These are phyloP conservation scores for Azorinus chamasolen DNA, from an alignment of 2,888 invertebrate genomes.

Conservation along the genomic window DNA sequence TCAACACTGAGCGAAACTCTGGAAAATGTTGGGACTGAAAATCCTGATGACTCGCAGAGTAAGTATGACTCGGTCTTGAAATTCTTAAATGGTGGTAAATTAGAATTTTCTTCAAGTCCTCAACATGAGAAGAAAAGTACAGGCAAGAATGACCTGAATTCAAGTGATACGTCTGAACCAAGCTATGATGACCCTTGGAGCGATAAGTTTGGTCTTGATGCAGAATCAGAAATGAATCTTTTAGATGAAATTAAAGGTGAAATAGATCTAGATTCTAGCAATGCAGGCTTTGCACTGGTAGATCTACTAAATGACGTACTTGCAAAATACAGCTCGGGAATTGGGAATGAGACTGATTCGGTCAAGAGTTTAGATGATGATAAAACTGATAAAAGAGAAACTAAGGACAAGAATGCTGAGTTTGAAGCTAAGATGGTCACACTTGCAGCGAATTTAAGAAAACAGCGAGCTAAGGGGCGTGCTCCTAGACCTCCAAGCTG, in stretches of 20 bases:
- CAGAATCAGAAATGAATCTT: constrained; percentile 58
- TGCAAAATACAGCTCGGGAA: constrained; percentile 68
- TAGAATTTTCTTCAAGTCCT: constrained; percentile 44
- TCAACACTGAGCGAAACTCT: constrained; percentile 52
- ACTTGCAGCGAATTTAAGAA: constrained; percentile 77
- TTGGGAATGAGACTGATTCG: constrained; percentile 59
- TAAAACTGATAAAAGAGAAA: constrained; percentile 35
- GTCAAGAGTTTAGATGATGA: constrained; percentile 53
- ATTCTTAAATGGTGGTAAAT: constrained; percentile 48
- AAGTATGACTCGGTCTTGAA: constrained; percentile 60
- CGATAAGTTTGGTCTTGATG: constrained; percentile 55
- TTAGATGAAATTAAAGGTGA: constrained; percentile 65
- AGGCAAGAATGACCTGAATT: constrained; percentile 7
- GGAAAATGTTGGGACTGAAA: constrained; percentile 26
- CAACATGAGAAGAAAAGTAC: constrained; percentile 33
- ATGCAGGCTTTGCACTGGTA: constrained; percentile 75
- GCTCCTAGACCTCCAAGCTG: constrained; percentile 78
- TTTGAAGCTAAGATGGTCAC: constrained; percentile 79
- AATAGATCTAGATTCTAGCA: constrained; percentile 69
- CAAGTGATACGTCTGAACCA: constrained; percentile 35
- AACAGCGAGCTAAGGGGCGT: constrained; percentile 74
- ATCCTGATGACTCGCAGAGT: constrained; percentile 29
- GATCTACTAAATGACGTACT: constrained; percentile 78
- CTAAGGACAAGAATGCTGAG: constrained; percentile 64
- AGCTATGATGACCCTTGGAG: constrained; percentile 64